phyloP scores from a whole-genome alignment of 2,888 invertebrate species.

The Nymphalis c-album region DNA sequence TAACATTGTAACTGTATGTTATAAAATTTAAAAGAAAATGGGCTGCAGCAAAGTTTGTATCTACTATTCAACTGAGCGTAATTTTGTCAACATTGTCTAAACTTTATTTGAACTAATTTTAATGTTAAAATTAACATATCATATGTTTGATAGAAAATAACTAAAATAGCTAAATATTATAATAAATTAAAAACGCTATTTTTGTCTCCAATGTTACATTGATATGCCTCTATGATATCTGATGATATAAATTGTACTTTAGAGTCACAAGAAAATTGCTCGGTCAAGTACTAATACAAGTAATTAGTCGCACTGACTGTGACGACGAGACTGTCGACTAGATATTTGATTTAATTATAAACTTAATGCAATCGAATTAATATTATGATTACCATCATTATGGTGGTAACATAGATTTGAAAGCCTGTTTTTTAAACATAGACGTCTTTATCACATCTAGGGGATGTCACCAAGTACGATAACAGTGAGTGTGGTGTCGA shows the following conservation, averaged over 20 bases:
- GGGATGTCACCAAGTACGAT: slow-evolving; percentile 36
- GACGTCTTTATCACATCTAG: slow-evolving; percentile 24
- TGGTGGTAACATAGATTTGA: not conserved
- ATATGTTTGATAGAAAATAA: too few relatives aligned
- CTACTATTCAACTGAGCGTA: too few relatives aligned
- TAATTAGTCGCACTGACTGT: slow-evolving; percentile 48
- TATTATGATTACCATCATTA: slow-evolving; percentile 8
- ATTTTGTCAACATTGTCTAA: too few relatives aligned
- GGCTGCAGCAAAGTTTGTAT: too few relatives aligned
- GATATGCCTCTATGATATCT: too few relatives aligned
- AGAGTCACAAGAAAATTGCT: slow-evolving; percentile 67
- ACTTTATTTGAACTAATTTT: too few relatives aligned
- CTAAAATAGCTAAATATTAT: not conserved
- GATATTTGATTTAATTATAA: slow-evolving; percentile 29
- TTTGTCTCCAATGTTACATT: slow-evolving; percentile 59
- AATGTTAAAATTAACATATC: too few relatives aligned
- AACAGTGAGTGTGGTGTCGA: slow-evolving; percentile 32
- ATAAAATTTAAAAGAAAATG: too few relatives aligned
- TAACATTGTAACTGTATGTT: too few relatives aligned
- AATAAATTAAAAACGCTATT: slow-evolving; percentile 48
- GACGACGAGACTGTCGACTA: slow-evolving; percentile 1
- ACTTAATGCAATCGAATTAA: too few relatives aligned
- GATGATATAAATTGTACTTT: slow-evolving; percentile 66
- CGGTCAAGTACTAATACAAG: slow-evolving; percentile 66
- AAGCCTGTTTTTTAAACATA: not conserved